Evolutionary conservation across 2,888 invertebrate species (phyloP), one percentile per base, ranked within the genome.

Genomic region (Eristalis arbustorum): DNA sequence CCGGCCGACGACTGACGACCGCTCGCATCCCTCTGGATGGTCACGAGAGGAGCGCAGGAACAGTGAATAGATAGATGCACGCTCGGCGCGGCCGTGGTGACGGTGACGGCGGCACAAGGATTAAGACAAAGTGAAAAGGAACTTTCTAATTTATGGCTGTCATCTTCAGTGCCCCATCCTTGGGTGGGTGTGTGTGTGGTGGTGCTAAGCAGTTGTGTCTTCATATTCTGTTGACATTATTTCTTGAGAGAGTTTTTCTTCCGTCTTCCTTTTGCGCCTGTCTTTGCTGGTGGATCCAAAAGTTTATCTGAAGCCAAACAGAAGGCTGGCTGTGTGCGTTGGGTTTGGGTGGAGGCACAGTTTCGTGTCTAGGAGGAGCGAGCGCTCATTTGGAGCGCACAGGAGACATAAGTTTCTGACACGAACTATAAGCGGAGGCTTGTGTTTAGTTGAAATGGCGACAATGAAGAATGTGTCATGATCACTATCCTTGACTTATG

Each of bases 81-180:
- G 37, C 13, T 13, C 37, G 37, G 37, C 31, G n/a, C 14, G 25
- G 25, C 25, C 1, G 2, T 42, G 42, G 14, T n/a, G n/a, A 42
- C 1, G 42, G 42, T 31, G 31, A 10, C 14, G 23, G 72, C 73
- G 71, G 71, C 87, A 87, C 72, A 82, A 82, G 87, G 87, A 87
- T 68, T 71, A 83, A 74, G 74, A 79, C 87, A 83, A 83, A 87
- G 78, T 79, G 87, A 72, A 74, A 67, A 64, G 37, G 75, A 81
- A 81, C 81, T 81, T 81, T 81, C 81, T 81, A 87, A 87, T 87
- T 87, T 87, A 87, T 87, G 28, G 87, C 78, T 83, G 87, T 79
- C 87, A 79, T 83, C 75, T 67, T 68, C 87, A 87, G 71, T 75
- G 72, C 75, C 69, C 59, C 31, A 49, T 68, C 64, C 73, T 72